Evolutionary conservation across 1,140 invertebrate genomes (phyloP).

Genomic region (Apis dorsata): DNA sequence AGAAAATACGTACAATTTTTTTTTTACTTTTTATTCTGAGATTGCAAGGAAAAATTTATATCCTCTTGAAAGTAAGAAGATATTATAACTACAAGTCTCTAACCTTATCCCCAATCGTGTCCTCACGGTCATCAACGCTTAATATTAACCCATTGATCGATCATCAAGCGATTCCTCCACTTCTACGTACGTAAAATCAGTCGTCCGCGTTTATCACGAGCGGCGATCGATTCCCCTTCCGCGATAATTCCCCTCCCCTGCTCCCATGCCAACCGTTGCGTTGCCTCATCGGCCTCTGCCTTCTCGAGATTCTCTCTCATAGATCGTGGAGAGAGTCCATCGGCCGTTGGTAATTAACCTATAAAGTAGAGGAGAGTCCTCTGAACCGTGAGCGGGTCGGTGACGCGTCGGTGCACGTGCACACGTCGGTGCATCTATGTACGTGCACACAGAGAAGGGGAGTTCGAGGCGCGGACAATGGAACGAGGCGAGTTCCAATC

Average conservation of each 20-base stretch:
- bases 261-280: neutral
- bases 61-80: too few species aligned
- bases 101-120: too few species aligned
- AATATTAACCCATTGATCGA: neutral
- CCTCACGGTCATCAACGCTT: too few species aligned
- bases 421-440: constrained; percentile 32
- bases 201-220: neutral
- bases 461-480: constrained; percentile 61
- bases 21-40: too few species aligned
- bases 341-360: constrained; percentile 58
- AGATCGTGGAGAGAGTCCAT: constrained; percentile 54
- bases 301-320: constrained; percentile 43
- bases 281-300: constrained; percentile 20
- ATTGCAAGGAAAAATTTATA: too few species aligned
- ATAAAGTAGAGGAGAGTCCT: constrained; percentile 54
- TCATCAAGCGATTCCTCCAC: too few species aligned
- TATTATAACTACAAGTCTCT: too few species aligned
- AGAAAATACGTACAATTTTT: too few species aligned
- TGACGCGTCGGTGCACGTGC: constrained; percentile 29
- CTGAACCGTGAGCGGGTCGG: constrained; percentile 1
- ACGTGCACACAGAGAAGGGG: neutral
- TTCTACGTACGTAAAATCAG: neutral
- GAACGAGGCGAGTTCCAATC: constrained; percentile 65
- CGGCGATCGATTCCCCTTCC: constrained; percentile 22
- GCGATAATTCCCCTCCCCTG: neutral